Evolutionary conservation across 1,140 invertebrate genomes (phyloP).

Genomic region (Aphis gossypii): DNA sequence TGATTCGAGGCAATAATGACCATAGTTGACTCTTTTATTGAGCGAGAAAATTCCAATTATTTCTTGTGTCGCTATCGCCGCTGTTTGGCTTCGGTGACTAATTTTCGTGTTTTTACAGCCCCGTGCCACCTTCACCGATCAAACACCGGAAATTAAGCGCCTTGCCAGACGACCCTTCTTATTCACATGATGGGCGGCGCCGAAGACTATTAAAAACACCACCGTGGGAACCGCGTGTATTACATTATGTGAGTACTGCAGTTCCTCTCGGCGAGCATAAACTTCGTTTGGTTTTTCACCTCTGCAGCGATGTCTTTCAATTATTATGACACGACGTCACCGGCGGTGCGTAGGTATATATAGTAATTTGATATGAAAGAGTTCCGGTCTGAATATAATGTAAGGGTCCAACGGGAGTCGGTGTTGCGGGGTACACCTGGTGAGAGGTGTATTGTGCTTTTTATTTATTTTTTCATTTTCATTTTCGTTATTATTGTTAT

Average conservation of each 20-base stretch:
- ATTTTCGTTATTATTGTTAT: constrained; percentile 29
- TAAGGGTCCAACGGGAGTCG: not conserved
- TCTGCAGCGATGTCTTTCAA: not conserved
- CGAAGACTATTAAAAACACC: constrained; percentile 42
- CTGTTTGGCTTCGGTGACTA: constrained; percentile 34
- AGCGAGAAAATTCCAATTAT: not conserved
- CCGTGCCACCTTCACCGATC: not conserved
- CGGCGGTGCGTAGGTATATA: not conserved
- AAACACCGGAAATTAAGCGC: constrained; percentile 47
- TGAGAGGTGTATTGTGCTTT: not conserved
- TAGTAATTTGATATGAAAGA: constrained; percentile 41
- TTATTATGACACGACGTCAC: constrained; percentile 32
- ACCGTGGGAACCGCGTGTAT: constrained; percentile 12
- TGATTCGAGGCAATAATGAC: not conserved
- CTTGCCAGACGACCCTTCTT: not conserved
- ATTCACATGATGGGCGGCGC: not conserved
- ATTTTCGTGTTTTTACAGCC: not conserved
- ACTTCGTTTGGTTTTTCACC: constrained; percentile 9
- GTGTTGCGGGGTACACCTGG: not conserved
- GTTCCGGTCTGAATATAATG: constrained; percentile 34
- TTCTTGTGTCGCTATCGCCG: not conserved
- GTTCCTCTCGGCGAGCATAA: not conserved
- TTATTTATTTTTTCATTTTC: constrained; percentile 12
- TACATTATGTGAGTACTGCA: not conserved
- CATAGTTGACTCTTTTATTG: not conserved